Evolutionary conservation across 2,113 vertebrate species (phyloP).

Genomic region (Ancistrus triradiatus): DNA sequence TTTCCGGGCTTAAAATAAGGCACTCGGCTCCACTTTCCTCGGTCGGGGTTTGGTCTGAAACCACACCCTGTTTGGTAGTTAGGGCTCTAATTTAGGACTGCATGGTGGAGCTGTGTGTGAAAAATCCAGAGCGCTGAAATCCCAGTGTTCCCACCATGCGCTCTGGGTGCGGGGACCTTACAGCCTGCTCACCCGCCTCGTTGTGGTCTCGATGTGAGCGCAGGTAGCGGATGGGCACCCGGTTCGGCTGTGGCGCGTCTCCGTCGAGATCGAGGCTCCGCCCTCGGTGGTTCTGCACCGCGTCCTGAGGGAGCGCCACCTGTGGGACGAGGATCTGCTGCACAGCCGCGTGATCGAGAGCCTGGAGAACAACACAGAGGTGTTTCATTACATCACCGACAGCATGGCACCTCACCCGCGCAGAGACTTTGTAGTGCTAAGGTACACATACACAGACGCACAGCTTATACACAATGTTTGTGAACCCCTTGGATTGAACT

Average conservation of each 20-base stretch:
- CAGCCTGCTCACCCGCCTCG: no score
- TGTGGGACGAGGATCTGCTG: slow-evolving; percentile 84
- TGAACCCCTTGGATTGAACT: no score
- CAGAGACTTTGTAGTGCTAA: slow-evolving; percentile 75
- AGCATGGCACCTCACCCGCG: slow-evolving; percentile 82
- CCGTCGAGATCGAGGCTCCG: slow-evolving; percentile 72
- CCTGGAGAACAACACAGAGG: slow-evolving; percentile 72
- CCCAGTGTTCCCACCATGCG: no score
- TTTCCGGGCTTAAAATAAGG: no score
- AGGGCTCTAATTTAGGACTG: no score
- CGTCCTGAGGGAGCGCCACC: slow-evolving; percentile 76
- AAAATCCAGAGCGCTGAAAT: no score
- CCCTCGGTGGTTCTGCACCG: slow-evolving; percentile 71
- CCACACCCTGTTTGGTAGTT: no score
- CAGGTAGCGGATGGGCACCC: slow-evolving; percentile 77
- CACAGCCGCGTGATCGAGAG: slow-evolving; percentile 74
- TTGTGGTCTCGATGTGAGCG: not conserved
- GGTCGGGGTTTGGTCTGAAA: no score
- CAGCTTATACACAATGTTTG: slow-evolving; percentile 5
- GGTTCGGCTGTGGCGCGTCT: slow-evolving; percentile 76
- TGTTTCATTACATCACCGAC: slow-evolving; percentile 79
- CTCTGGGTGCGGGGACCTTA: no score
- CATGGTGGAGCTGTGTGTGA: no score
- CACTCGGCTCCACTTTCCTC: no score
- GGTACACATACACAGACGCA: slow-evolving; percentile 52